Percentiles rank a stretch among this genome's conserved stretches.
Evolutionary conservation across 1,140 invertebrate genomes (phyloP).

Genomic region (Drosophila navojoa): DNA sequence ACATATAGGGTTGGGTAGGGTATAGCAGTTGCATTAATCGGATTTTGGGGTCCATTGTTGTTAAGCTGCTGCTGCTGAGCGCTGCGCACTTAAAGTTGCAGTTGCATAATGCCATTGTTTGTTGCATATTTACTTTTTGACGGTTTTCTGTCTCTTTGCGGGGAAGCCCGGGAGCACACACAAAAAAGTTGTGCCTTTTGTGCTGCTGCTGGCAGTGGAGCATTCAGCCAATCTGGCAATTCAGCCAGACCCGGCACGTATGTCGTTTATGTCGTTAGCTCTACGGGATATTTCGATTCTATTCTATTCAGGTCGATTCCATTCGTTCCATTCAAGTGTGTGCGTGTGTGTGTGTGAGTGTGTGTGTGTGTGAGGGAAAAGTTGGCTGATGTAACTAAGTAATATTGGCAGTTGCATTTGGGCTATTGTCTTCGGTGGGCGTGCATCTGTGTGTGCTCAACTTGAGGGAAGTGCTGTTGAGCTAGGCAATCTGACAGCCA

Average conservation of each 20-base stretch:
- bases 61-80: constrained; percentile 12
- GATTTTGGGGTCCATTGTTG: constrained; percentile 72
- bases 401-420: constrained; percentile 80
- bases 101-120: constrained; percentile 77
- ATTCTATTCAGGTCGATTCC: constrained; percentile 58
- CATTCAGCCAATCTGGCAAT: constrained; percentile 41
- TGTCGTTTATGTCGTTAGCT: constrained; percentile 76
- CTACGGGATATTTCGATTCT: constrained; percentile 36
- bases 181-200: constrained; percentile 48
- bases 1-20: constrained; percentile 5
- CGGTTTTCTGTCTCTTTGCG: constrained; percentile 52
- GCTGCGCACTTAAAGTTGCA: constrained; percentile 75
- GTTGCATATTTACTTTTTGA: constrained; percentile 82
- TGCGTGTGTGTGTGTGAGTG: constrained; percentile 8
- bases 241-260: constrained; percentile 44
- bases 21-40: constrained; percentile 68
- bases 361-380: constrained; percentile 21
- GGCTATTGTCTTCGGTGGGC: constrained; percentile 68
- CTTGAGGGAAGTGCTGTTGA: constrained; percentile 29
- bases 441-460: constrained; percentile 6
- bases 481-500: constrained; percentile 42
- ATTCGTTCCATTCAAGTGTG: constrained; percentile 31
- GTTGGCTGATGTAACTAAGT: constrained; percentile 67
- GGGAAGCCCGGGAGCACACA: not conserved
- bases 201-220: constrained; percentile 26